Percentiles rank a stretch among this genome's conserved stretches.
These are phyloP conservation scores for Litocranius walleri DNA, from an alignment of 2,113 vertebrate species.

Conservation along the genomic window DNA sequence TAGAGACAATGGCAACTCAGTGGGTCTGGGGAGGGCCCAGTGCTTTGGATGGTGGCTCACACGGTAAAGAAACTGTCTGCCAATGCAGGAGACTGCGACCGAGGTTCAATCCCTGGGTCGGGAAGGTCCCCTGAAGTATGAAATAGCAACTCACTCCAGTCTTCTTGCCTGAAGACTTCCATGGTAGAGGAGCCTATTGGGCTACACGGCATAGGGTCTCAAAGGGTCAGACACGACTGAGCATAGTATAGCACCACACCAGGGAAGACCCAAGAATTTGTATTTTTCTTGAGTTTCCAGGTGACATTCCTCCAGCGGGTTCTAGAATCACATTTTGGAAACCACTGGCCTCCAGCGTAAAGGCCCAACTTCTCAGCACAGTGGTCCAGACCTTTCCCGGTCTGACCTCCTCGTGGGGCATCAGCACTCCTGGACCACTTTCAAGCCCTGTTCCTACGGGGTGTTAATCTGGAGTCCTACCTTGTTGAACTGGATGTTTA, in stretches of 20 bases:
- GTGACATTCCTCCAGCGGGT: neutral
- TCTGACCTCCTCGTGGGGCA: neutral
- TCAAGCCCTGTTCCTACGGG: neutral
- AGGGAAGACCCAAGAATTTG: neutral
- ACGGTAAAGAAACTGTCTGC: neutral
- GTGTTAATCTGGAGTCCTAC: neutral
- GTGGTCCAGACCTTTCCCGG: neutral
- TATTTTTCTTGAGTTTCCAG: neutral
- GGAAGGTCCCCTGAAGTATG: neutral
- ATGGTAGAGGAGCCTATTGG: neutral
- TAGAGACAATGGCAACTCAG: neutral
- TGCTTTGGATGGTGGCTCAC: neutral
- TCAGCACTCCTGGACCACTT: neutral
- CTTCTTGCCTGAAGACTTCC: neutral
- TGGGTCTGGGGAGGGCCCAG: neutral
- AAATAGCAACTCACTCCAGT: neutral
- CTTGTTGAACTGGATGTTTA: neutral
- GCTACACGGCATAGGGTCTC: neutral
- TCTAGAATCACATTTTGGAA: neutral
- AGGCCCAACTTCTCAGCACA: neutral
- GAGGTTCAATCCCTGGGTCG: fast-evolving
- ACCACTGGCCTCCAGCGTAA: neutral
- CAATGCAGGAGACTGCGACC: neutral
- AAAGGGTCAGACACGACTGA: neutral
- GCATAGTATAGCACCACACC: neutral